These are phyloP conservation scores for Schizopygopsis malacanthus DNA, from an alignment of 2,797 vertebrate species.

Conservation along the genomic window DNA sequence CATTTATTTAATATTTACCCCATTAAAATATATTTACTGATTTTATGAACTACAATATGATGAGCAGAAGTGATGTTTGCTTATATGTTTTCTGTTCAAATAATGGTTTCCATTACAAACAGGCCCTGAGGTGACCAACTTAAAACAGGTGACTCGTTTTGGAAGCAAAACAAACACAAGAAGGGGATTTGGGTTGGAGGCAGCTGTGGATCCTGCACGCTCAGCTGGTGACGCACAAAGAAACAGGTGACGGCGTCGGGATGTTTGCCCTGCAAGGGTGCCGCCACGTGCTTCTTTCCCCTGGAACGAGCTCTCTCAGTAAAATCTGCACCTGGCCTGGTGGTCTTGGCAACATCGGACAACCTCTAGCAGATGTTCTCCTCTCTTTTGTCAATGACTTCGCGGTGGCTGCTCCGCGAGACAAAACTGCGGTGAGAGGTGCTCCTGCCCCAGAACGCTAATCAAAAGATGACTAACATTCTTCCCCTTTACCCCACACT, in stretches of 20 bases:
- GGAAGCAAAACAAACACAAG: constrained; percentile 27
- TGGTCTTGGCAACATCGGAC: constrained; percentile 63
- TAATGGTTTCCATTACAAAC: constrained; percentile 43
- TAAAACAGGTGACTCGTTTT: constrained; percentile 52
- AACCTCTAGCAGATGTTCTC: constrained; percentile 80
- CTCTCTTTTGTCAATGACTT: constrained; percentile 80
- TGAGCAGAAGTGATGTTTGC: neutral
- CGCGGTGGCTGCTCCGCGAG: constrained; percentile 80
- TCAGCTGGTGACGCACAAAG: constrained; percentile 59
- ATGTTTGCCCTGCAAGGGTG: constrained; percentile 48
- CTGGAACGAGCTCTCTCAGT: constrained; percentile 63
- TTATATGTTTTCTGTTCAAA: constrained; percentile 16
- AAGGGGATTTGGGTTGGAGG: constrained; percentile 13
- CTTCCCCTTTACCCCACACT: constrained; percentile 45
- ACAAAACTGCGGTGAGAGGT: constrained; percentile 70
- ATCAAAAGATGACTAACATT: constrained; percentile 61
- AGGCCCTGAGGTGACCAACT: constrained; percentile 26
- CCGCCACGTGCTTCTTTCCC: constrained; percentile 19
- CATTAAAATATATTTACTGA: neutral
- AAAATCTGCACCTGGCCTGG: constrained; percentile 79
- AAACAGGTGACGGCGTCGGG: constrained; percentile 52
- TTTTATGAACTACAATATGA: neutral
- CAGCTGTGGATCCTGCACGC: constrained; percentile 56
- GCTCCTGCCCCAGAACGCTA: constrained; percentile 78
- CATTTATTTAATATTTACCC: neutral